Percentiles rank a stretch among this genome's conserved stretches.
Conservation (phyloP, 1,140 invertebrate species). For the Zaprionus nigranus region DNA sequence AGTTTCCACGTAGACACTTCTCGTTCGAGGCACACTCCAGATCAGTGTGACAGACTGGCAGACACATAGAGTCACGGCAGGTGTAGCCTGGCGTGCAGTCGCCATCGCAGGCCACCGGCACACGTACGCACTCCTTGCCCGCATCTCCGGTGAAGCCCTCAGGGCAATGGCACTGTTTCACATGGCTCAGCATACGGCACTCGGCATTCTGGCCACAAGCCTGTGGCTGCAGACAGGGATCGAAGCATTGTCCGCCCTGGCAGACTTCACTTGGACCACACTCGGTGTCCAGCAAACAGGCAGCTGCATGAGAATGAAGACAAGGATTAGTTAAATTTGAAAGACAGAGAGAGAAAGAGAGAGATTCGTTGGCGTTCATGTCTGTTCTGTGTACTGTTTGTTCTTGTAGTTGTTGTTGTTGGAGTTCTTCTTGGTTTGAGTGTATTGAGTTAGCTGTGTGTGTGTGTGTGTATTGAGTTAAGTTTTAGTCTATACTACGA, state of each 20-base stretch:
- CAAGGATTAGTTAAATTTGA: conserved; percentile 14
- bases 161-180: conserved; percentile 92
- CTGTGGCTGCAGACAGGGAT: conserved; percentile 91
- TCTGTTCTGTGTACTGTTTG: conserved; percentile 40
- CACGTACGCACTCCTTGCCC: conserved; percentile 93
- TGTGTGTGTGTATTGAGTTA: conserved; percentile 41
- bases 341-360: background rate
- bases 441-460: conserved; percentile 2
- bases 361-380: conserved; percentile 26
- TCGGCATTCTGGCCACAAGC: conserved; percentile 96
- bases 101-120: conserved; percentile 90
- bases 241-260: conserved; percentile 91
- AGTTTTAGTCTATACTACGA: conserved; percentile 62
- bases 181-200: conserved; percentile 90
- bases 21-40: conserved; percentile 95
- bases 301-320: conserved; percentile 85
- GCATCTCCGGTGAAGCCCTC: conserved; percentile 94
- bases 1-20: conserved; percentile 92
- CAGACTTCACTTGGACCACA: conserved; percentile 92
- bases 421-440: conserved; percentile 48
- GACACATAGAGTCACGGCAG: conserved; percentile 92
- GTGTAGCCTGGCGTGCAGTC: conserved; percentile 89
- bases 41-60: conserved; percentile 90
- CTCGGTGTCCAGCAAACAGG: conserved; percentile 92
- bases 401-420: conserved; percentile 27